Conservation (phyloP, 1,140 invertebrate species). For the Drosophila miranda region DNA sequence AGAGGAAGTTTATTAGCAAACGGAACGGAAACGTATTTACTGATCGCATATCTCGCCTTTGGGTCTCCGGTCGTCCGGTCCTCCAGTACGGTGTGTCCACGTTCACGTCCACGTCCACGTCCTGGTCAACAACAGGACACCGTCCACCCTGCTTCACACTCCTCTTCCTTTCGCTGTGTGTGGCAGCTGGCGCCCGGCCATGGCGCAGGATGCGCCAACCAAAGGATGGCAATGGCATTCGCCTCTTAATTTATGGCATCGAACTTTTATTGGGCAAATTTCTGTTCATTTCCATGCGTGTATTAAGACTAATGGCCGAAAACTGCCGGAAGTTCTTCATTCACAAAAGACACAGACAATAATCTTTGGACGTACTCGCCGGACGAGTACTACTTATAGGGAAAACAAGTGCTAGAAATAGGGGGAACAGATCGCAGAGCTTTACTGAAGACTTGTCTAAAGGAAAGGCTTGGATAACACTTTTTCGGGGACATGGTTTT, state of each 20-base stretch:
- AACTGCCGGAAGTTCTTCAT: constrained; percentile 69
- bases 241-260: constrained; percentile 78
- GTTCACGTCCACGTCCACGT: no score
- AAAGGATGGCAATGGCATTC: constrained; percentile 28
- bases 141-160: no score
- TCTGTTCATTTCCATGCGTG: constrained; percentile 80
- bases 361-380: no score
- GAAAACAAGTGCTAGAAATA: no score
- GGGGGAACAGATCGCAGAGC: no score
- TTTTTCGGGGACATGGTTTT: no score
- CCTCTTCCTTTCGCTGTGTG: constrained; percentile 5
- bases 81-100: background rate
- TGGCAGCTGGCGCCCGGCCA: constrained; percentile 41
- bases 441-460: no score
- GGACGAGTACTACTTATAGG: no score
- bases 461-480: no score
- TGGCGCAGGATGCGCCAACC: constrained; percentile 34
- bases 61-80: no score
- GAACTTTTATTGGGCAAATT: constrained; percentile 81
- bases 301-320: constrained; percentile 78
- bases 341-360: constrained; percentile 35
- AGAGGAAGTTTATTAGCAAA: constrained; percentile 71
- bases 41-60: constrained; percentile 62
- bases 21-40: constrained; percentile 74
- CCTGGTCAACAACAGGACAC: constrained; percentile 14